These are phyloP conservation scores for Balearica regulorum DNA, from an alignment of 2,797 vertebrate species.

Conservation along the genomic window DNA sequence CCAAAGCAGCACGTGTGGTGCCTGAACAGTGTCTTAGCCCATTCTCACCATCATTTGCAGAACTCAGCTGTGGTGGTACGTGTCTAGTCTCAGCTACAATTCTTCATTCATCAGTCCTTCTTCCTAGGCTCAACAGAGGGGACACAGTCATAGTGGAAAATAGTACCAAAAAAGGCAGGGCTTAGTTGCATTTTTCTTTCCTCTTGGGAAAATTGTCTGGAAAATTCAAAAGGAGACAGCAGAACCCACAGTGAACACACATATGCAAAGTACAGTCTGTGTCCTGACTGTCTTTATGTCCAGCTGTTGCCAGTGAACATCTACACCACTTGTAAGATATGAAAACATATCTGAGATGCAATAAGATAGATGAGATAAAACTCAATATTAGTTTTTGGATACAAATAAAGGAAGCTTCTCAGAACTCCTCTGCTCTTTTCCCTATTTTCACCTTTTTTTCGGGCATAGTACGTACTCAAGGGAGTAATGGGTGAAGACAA, in stretches of 20 bases:
- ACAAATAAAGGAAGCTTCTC: not conserved
- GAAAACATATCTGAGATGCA: not conserved
- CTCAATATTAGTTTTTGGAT: not conserved
- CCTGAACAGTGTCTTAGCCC: not conserved
- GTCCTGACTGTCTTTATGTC: not conserved
- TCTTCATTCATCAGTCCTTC: conserved; percentile 25
- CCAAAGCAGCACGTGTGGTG: conserved; percentile 1
- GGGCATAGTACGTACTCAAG: not conserved
- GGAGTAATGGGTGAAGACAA: not conserved
- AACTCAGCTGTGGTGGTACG: conserved; percentile 27
- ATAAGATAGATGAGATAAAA: not conserved
- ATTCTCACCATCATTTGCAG: not conserved
- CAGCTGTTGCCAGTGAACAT: not conserved
- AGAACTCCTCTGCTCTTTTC: not conserved
- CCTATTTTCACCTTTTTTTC: not conserved
- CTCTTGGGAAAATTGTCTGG: not conserved
- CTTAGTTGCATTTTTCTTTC: not conserved
- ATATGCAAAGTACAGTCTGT: not conserved
- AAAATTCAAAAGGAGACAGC: not conserved
- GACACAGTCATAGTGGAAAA: not conserved
- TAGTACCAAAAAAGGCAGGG: not conserved
- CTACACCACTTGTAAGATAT: not conserved
- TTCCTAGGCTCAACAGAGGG: not conserved
- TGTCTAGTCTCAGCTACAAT: conserved; percentile 6
- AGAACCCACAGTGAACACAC: not conserved